Base-by-base conservation (phyloP, 2,113 vertebrate genomes). In the Nerophis ophidion region DNA sequence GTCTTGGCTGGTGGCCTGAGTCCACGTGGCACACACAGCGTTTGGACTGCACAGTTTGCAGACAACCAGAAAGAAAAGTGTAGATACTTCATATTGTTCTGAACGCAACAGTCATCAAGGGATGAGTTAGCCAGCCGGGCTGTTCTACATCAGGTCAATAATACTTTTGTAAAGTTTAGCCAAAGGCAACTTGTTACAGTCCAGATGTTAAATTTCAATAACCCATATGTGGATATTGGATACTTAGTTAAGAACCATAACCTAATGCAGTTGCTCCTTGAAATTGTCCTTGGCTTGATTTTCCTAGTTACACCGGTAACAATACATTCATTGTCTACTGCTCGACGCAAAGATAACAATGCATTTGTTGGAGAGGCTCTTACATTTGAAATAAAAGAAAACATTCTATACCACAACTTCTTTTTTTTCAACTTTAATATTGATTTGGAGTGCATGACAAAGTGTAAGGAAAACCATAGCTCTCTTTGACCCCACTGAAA, bases 1-100 rank as follows among this genome's bases (percentile, higher is more conserved):
- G 72, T 59, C 70, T 83, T 91, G 90, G 90, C 84, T 75, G 65
- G 62, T 72, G 74, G 85, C 86, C 89, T 72, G 60, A 46, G 61
- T 89, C 87, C 86, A 90, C 89, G 90, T 91, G 89, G 90, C 89
- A 90, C 59, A 81, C 64, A 66, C 58, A 63, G 74, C 72, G 46
- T 64, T 74, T 50, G 48, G 73, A 68, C 72, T 70, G 76, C 42
- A 72, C 54, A 46, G 77, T 70, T 47, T 53, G 16, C 52, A 57
- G 52, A 65, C 42, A 70, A 54, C 53, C 8, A 57, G 60, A 68
- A 57, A 33, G 44, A 60, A 54, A 57, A 42, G 65, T 61, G 67
- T 56, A 66, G 35, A 52, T 14, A 54, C 14, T 72, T 55, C 3
- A 8, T 17, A 14, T 51, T 66, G 50, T 64, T 70, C 57, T 72